These are phyloP conservation scores for Phalloptychus januarius DNA, from an alignment of 2,797 vertebrate genomes.

Conservation along the genomic window DNA sequence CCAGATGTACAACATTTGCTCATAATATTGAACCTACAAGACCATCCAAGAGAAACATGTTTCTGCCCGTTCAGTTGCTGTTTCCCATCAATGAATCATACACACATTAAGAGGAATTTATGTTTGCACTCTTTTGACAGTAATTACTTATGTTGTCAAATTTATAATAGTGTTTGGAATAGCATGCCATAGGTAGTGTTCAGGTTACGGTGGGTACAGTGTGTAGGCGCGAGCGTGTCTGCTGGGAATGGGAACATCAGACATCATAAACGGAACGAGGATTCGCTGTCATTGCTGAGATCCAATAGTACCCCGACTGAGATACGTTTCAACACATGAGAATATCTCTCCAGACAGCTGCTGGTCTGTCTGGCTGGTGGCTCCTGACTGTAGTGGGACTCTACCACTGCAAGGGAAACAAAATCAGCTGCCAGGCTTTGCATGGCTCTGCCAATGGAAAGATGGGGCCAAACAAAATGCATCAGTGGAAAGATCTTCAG, in stretches of 20 bases:
- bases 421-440: slow-evolving; percentile 68
- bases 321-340: slow-evolving; percentile 51
- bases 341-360: slow-evolving; percentile 70
- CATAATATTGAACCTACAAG: slow-evolving; percentile 58
- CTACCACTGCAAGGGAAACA: slow-evolving; percentile 58
- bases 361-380: slow-evolving; percentile 59
- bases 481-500: slow-evolving; percentile 64
- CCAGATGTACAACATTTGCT: slow-evolving; percentile 55
- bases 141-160: slow-evolving; percentile 67
- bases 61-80: slow-evolving; percentile 54
- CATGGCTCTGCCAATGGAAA: slow-evolving; percentile 68
- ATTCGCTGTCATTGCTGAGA: slow-evolving; percentile 47
- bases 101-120: slow-evolving; percentile 58
- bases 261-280: slow-evolving; percentile 32
- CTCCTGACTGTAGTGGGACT: slow-evolving; percentile 61
- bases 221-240: slow-evolving; percentile 20
- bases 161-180: slow-evolving; percentile 58
- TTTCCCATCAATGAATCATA: slow-evolving; percentile 72
- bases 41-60: slow-evolving; percentile 68
- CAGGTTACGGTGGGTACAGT: slow-evolving; percentile 44
- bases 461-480: slow-evolving; percentile 64
- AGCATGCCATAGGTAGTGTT: slow-evolving; percentile 34
- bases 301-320: slow-evolving; percentile 28
- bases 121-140: slow-evolving; percentile 62
- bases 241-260: slow-evolving; percentile 27